These are phyloP conservation scores for Amazona vittata DNA, from an alignment of 2,113 vertebrate genomes.

Conservation along the genomic window DNA sequence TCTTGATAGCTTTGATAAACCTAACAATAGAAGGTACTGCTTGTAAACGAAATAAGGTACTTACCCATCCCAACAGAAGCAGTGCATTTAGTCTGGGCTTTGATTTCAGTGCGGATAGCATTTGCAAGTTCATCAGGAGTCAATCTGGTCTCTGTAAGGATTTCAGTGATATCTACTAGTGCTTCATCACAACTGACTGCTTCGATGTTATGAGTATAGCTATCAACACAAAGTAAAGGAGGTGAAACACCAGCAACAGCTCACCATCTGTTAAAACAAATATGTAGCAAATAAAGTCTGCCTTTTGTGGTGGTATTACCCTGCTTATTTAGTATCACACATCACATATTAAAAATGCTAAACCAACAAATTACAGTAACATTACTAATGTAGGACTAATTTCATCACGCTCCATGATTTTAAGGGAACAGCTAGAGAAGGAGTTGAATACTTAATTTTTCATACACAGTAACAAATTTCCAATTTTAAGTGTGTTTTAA, in stretches of 20 bases:
- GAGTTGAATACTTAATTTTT: not conserved
- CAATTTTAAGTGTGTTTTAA: not conserved
- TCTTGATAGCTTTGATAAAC: not conserved
- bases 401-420: not conserved
- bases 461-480: not conserved
- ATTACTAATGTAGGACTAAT: not conserved
- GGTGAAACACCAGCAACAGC: constrained; percentile 49
- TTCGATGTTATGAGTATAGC: constrained; percentile 95
- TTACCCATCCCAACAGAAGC: constrained; percentile 96
- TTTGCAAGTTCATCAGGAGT: constrained; percentile 87
- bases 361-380: not conserved
- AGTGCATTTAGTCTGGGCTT: constrained; percentile 88
- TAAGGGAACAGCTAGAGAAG: not conserved
- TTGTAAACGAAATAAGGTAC: constrained; percentile 18
- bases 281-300: constrained; percentile 36
- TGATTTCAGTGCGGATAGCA: constrained; percentile 88
- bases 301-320: constrained; percentile 20
- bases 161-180: constrained; percentile 88
- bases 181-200: constrained; percentile 98
- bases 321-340: not conserved
- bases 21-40: not conserved
- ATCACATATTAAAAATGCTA: not conserved
- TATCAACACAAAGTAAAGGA: constrained; percentile 76
- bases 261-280: constrained; percentile 42
- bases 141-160: constrained; percentile 86